Conservation (phyloP, 2,113 vertebrate genomes). For the Brienomyrus longianalis region DNA sequence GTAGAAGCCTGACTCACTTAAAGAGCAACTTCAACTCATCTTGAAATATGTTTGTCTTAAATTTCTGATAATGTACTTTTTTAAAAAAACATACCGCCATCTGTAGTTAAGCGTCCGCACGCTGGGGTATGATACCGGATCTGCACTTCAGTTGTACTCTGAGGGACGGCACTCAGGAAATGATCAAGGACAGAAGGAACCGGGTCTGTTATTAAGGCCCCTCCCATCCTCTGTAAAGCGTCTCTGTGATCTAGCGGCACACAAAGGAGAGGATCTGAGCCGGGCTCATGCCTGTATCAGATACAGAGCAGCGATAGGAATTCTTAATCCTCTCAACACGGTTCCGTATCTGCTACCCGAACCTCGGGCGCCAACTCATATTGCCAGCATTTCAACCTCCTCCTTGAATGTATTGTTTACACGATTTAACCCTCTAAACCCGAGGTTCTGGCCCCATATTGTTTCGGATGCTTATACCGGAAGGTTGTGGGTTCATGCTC, state of each 20-base stretch:
- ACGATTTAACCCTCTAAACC: not conserved
- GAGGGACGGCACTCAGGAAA: conserved; percentile 9
- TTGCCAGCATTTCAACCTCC: not conserved
- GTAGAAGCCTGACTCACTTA: not conserved
- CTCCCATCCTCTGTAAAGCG: conserved; percentile 2
- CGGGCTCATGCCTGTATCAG: not conserved
- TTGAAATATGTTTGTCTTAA: not conserved
- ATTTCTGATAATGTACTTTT: not conserved
- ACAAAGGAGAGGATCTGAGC: conserved; percentile 17
- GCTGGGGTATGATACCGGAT: not conserved
- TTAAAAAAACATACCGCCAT: not conserved
- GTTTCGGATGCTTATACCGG: not conserved
- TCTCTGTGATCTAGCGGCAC: conserved; percentile 20
- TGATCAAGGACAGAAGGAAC: conserved; percentile 7
- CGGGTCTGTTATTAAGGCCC: not conserved
- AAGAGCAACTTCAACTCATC: not conserved
- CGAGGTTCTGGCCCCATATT: not conserved
- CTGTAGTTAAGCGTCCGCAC: not conserved
- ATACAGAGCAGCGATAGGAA: not conserved
- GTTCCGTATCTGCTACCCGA: not conserved
- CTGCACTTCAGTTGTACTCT: not conserved
- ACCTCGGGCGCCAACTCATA: not conserved
- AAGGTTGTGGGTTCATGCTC: not conserved
- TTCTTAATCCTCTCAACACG: not conserved
- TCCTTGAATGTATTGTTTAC: not conserved